Base-by-base conservation (phyloP, 1,140 invertebrate species). In the Atta texana region DNA sequence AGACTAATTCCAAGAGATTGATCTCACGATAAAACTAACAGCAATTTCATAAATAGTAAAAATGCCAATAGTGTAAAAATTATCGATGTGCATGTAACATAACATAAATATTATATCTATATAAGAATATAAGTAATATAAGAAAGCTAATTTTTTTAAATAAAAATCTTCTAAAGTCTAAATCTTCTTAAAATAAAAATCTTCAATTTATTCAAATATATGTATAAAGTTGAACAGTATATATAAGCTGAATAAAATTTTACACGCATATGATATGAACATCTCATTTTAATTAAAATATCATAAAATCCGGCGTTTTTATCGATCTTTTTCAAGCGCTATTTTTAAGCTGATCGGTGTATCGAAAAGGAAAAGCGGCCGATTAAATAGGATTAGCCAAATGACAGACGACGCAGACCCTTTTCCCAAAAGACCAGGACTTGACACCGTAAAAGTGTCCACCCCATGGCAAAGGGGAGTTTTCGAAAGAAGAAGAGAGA, bases 351-450 rank as follows among this genome's bases (percentile, higher is more conserved):
- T 82, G 90, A 88, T 84, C 44, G 75, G 34, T n/a, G 53, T 86
- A 86, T 87, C 59, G 55, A 68, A 82, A 90, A 84, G 71, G 81
- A 90, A 92, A 92, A 92, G 86, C 86, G 88, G 59, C 78, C 86
- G 91, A 92, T 93, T 92, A 91, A 92, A 92, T 93, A 68, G 84
- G 85, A 92, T 92, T 91, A 91, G 39, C 81, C 80, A 44, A 86
- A 72, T 51, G 87, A 74, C 71, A 63, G 34, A 51, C 28, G 18
- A 51, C 6, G 51, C 31, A 69, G 80, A 72, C 89, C 87, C 89
- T 92, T 92, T 93, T 93, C 93, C 92, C 92, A 90, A 86, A 93
- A 93, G 93, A 87, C 91, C 88, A 72, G 82, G 91, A 87, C 86
- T 91, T 87, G 89, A 90, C 87, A 89, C 90, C 88, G 90, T 92